Percentiles rank a stretch among this genome's conserved stretches.
Conservation (phyloP, 2,888 invertebrate genomes). For the Rotaria macrura region DNA sequence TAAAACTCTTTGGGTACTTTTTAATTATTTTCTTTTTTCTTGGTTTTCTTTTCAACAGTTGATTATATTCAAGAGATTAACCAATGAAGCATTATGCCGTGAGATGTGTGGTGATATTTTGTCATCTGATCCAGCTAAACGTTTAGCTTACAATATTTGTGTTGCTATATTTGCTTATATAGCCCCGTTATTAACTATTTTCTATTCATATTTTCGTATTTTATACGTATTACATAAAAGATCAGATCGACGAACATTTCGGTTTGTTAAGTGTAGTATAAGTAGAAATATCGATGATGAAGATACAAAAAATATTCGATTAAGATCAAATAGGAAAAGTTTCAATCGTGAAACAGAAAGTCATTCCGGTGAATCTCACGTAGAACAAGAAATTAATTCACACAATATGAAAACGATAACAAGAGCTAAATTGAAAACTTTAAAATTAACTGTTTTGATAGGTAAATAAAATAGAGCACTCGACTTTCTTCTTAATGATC, state of each 20-base stretch:
- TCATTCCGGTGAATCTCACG: neutral
- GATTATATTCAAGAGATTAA: neutral
- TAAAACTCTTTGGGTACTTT: no score
- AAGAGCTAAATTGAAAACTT: conserved; percentile 13
- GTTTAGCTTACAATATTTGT: neutral
- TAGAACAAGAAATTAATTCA: neutral
- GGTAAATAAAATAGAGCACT: neutral
- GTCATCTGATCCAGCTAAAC: neutral
- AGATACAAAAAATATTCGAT: neutral
- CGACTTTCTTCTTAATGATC: neutral
- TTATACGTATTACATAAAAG: conserved; percentile 3
- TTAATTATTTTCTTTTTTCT: neutral
- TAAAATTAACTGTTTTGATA: neutral
- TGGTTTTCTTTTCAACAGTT: neutral
- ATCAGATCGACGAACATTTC: conserved; percentile 15
- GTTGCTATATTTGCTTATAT: neutral
- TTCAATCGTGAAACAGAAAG: neutral
- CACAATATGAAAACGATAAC: conserved; percentile 1
- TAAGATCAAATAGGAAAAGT: neutral
- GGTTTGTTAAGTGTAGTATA: neutral
- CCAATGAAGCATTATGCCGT: neutral
- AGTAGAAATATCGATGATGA: neutral
- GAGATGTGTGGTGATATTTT: conserved; percentile 13
- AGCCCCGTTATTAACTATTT: neutral
- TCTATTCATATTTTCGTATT: conserved; percentile 18